Conservation (phyloP, 2,797 vertebrate species). For the Xenops minutus region DNA sequence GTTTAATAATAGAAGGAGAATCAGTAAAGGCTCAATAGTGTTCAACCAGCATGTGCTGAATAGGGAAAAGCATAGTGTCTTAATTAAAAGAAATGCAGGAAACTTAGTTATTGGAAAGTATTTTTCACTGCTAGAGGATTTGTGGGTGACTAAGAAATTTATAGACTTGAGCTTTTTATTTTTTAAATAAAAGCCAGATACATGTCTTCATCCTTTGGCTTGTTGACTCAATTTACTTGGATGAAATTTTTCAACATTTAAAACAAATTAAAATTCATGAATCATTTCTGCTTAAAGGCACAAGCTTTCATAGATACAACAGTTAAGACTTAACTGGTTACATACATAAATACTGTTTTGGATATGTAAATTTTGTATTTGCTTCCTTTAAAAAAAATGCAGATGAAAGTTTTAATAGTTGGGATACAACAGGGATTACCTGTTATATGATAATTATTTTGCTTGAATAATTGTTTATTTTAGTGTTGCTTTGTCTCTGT, state of each 20-base stretch:
- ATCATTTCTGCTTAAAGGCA: slow-evolving; percentile 56
- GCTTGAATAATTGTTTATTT: background rate
- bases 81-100: slow-evolving; percentile 19
- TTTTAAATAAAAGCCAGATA: slow-evolving; percentile 46
- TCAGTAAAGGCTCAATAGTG: background rate
- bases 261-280: slow-evolving; percentile 59
- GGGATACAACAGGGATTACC: background rate
- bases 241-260: slow-evolving; percentile 50
- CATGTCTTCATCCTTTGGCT: slow-evolving; percentile 22
- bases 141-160: slow-evolving; percentile 28
- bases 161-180: background rate
- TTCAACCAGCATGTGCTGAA: background rate
- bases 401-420: background rate
- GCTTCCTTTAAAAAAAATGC: background rate
- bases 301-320: background rate
- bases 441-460: background rate
- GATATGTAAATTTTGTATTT: background rate
- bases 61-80: background rate
- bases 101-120: background rate
- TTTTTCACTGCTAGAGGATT: slow-evolving; percentile 16
- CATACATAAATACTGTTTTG: background rate
- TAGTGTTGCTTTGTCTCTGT: background rate
- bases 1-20: background rate
- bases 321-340: slow-evolving; percentile 1
- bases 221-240: slow-evolving; percentile 45